A percentile compares a stretch with the other conserved stretches of the same genome.
phyloP scores from a whole-genome alignment of 2,888 invertebrate species.

The Acleris literana region DNA sequence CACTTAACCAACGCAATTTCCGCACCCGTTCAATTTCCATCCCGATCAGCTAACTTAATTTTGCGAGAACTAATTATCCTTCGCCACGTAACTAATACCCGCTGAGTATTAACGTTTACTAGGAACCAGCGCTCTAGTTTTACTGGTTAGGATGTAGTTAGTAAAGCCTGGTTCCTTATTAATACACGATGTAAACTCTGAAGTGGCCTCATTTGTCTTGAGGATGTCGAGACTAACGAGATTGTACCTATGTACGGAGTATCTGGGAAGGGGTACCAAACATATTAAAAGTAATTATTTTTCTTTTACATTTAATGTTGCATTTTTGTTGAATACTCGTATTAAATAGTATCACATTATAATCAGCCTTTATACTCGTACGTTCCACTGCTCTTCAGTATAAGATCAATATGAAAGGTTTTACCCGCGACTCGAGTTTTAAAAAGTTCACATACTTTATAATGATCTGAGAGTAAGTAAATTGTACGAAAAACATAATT shows the following conservation, averaged over 20 bases:
- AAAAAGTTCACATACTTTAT: too few species aligned
- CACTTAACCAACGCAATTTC: slow-evolving; percentile 34
- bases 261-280: slow-evolving; percentile 15
- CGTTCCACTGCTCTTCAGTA: too few species aligned
- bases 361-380: too few species aligned
- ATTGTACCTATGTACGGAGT: slow-evolving; percentile 44
- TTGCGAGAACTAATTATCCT: slow-evolving; percentile 51
- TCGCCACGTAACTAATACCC: slow-evolving; percentile 38
- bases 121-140: slow-evolving; percentile 13
- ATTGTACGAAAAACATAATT: too few species aligned
- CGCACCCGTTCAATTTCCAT: slow-evolving; percentile 39
- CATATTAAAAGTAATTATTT: slow-evolving; percentile 1
- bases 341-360: too few species aligned
- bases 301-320: too few species aligned
- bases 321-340: too few species aligned
- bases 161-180: slow-evolving; percentile 44
- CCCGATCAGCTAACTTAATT: slow-evolving; percentile 52
- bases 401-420: too few species aligned
- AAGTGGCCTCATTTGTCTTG: slow-evolving; percentile 48
- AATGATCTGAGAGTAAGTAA: too few species aligned
- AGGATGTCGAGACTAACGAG: slow-evolving; percentile 44
- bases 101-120: slow-evolving; percentile 8
- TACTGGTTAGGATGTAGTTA: slow-evolving; percentile 31
- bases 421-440: too few species aligned
- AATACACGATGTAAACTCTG: slow-evolving; percentile 50